Evolutionary conservation across 2,113 vertebrate species (phyloP), one percentile per base, ranked within the genome.

Genomic region (Notothenia coriiceps): DNA sequence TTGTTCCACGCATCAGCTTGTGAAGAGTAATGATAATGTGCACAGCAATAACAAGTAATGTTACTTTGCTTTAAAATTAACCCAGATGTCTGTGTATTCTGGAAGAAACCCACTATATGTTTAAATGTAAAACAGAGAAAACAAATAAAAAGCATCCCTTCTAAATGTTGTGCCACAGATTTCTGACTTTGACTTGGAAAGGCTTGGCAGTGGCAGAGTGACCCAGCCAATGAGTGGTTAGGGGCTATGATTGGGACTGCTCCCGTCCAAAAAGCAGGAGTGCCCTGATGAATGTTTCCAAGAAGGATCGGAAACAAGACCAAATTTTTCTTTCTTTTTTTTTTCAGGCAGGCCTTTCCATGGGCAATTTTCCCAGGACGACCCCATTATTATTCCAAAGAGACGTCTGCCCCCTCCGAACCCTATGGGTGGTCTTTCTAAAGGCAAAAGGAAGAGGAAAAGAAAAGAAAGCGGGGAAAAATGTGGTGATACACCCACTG

Each of bases 331-430:
- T 91, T 88, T 83, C 67, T 77, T 84, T 77, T 74, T 47, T 86
- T 89, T 94, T 88, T 85, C 69, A 89, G 91, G 81, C 90, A 86
- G 86, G 88, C 88, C 89, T 91, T 92, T 94, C 86, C 90, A 87
- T 86, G 93, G 93, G 93, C 93, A 93, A 76, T 88, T 94, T 94
- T 94, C 94, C 94, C 93, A 93, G 94, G 93, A 92, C 91, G 91
- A 93, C 87, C 88, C 92, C 88, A 95, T 94, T 94, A 94, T 94
- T 94, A 95, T 95, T 94, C 94, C 87, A 73, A 84, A 86, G 93
- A 94, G 93, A 95, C 61, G 86, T 88, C 84, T 87, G 90, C 93
- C 94, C 92, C 94, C 91, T 88, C 92, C 84, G 63, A 92, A 88
- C 92, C 93, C 93, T 79, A 94, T 94, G 94, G 94, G 95, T 95